These are phyloP conservation scores for Byasa hedistus DNA, from an alignment of 2,888 invertebrate genomes.

Conservation along the genomic window DNA sequence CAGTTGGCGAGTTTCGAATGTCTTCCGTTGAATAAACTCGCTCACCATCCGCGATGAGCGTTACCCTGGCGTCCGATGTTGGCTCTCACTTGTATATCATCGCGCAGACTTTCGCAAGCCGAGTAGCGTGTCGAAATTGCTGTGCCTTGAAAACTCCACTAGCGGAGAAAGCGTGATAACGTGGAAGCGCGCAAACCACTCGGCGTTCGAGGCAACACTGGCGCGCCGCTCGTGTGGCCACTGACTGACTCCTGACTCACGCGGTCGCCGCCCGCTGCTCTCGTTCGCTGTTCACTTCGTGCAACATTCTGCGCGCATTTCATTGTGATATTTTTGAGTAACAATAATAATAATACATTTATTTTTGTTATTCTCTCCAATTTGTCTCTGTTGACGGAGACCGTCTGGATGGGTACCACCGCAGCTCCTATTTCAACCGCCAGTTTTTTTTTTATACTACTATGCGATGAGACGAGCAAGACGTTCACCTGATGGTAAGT, in stretches of 20 bases:
- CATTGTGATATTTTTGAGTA: neutral
- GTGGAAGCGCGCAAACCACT: constrained; percentile 34
- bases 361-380: no score
- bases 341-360: constrained; percentile 2
- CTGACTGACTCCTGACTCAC: constrained; percentile 43
- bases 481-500: no score
- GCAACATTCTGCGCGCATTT: constrained; percentile 1
- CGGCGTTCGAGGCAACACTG: constrained; percentile 39
- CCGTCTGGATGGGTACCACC: no score
- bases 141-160: constrained; percentile 62
- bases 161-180: constrained; percentile 50
- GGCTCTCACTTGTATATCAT: constrained; percentile 80
- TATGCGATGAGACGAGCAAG: no score
- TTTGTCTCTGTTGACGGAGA: no score
- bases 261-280: constrained; percentile 19
- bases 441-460: no score
- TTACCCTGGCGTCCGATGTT: constrained; percentile 69
- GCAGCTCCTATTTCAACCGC: no score
- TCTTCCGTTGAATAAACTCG: constrained; percentile 70
- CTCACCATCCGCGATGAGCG: constrained; percentile 78
- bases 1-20: constrained; percentile 71
- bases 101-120: constrained; percentile 79
- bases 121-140: constrained; percentile 72
- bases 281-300: constrained; percentile 20
- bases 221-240: constrained; percentile 40